Evolutionary conservation across 2,797 vertebrate species (phyloP).

Genomic region (Sebastes melanostomus): DNA sequence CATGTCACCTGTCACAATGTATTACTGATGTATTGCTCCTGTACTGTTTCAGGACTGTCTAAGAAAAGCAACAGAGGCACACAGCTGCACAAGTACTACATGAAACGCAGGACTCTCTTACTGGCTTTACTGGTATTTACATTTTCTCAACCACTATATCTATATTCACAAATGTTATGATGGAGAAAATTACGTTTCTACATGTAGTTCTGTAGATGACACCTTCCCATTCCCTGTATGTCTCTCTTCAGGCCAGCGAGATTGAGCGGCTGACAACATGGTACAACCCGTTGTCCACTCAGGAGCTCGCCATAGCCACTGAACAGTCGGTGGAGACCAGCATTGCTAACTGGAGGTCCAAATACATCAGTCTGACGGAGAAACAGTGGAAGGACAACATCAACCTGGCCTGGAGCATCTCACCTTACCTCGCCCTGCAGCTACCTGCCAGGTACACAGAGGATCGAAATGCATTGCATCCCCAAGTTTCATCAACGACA

Average conservation of each 20-base stretch:
- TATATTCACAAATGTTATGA: background rate
- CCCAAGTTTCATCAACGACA: background rate
- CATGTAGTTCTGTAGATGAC: background rate
- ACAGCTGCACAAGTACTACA: conserved; percentile 97
- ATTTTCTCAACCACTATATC: background rate
- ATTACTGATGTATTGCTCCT: background rate
- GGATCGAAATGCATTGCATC: background rate
- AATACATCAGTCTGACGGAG: conserved; percentile 93
- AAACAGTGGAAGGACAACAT: conserved; percentile 99
- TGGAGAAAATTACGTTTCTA: background rate
- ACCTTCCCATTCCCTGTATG: background rate
- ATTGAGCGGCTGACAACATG: conserved; percentile 94
- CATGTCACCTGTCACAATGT: background rate
- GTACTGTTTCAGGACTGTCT: conserved; percentile 85
- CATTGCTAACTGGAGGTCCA: conserved; percentile 96
- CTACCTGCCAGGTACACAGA: conserved; percentile 87
- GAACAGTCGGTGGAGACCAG: conserved; percentile 94
- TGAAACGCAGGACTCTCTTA: conserved; percentile 93
- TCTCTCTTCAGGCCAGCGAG: conserved; percentile 88
- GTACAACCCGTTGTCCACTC: conserved; percentile 95
- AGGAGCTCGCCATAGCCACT: conserved; percentile 87
- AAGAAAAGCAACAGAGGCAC: conserved; percentile 96
- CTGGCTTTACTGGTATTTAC: conserved; percentile 89
- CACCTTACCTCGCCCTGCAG: conserved; percentile 92
- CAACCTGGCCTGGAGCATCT: conserved; percentile 96